Base-by-base conservation (phyloP, 92 coral and sea anemone genomes). In the Epizoanthus illoricatus region DNA sequence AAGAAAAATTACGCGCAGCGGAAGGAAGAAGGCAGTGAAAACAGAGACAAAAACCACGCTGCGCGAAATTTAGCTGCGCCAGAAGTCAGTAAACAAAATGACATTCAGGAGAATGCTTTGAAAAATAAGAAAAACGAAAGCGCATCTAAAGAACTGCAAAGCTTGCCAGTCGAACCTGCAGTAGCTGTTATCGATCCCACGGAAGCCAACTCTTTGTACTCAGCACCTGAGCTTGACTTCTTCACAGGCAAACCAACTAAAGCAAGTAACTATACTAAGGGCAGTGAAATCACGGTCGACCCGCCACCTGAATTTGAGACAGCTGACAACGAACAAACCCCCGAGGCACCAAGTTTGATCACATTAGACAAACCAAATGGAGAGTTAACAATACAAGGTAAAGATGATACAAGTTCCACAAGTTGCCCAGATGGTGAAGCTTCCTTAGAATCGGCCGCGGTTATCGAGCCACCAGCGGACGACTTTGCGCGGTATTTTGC, bases 281-380 rank as follows among this genome's bases (percentile, higher is more conserved):
- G 56, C 11, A 11, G 36, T 42, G 43, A 19, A 69, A 39, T 78
- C 4, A 40, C 60, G 6, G 61, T 78, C 7, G 71, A 66, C 23
- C 82, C 82, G 23, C 82, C 82, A 8, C 82, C 82, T 7, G 82
- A 59, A 5, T 78, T 78, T 63, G 42, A 78, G 60, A 63, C 82
- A 63, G 2, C 41, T 19, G 23, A 36, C 33, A 62, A 45, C 28
- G 21, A 78, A 62, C n/a, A 58, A 42, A 45, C 43, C 17, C 20
- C 8, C 33, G 15, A 78, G 17, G 45, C 6, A 18, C 1, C n/a
- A 68, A 41, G 45, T 18, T 12, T 33, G 21, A 68, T 33, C 23
- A 68, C 43, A 15, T 41, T 33, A 7, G 28, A 18, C 16, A 43
- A 18, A 16, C 7, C 72, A 43, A 3, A 18, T 68, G 72, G 23